Evolutionary conservation across 1,140 invertebrate genomes (phyloP).

Genomic region (Achroia grisella): DNA sequence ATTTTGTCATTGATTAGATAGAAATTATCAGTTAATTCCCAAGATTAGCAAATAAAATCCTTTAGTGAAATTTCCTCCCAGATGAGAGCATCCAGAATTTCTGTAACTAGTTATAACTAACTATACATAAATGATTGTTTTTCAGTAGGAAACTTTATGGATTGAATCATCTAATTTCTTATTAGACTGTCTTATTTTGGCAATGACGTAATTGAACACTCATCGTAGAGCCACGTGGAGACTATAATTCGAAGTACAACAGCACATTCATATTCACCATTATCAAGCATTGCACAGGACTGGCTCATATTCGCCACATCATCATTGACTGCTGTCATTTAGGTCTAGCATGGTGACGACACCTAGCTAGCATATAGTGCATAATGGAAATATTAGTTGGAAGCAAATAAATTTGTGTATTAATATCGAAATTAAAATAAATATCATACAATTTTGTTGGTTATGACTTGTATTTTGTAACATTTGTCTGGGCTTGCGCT

Average conservation of each 20-base stretch:
- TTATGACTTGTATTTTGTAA: slow-evolving; percentile 18
- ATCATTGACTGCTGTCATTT: slow-evolving; percentile 57
- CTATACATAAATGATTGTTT: too few relatives aligned
- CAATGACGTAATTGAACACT: too few relatives aligned
- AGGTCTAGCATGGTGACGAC: slow-evolving; percentile 60
- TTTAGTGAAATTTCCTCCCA: slow-evolving; percentile 11
- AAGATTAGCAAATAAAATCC: slow-evolving; percentile 6
- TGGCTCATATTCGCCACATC: slow-evolving; percentile 55
- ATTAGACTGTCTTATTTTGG: too few relatives aligned
- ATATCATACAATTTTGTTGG: slow-evolving; percentile 8
- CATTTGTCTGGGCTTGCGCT: slow-evolving; percentile 30
- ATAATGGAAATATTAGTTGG: slow-evolving; percentile 26
- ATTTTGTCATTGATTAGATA: background rate
- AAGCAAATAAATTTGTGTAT: slow-evolving; percentile 13
- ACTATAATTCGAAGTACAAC: slow-evolving; percentile 20
- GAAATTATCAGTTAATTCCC: slow-evolving; percentile 2
- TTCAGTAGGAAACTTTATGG: too few relatives aligned
- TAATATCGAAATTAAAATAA: background rate
- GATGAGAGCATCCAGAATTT: background rate
- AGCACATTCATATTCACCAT: slow-evolving; percentile 56
- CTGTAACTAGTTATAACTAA: too few relatives aligned
- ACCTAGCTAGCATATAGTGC: slow-evolving; percentile 62
- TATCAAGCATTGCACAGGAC: slow-evolving; percentile 64
- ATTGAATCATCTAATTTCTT: too few relatives aligned
- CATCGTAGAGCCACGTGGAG: slow-evolving; percentile 1